Percentiles rank a stretch among this genome's conserved stretches.
These are phyloP conservation scores for Aphaenogaster floridana DNA, from an alignment of 1,140 invertebrate species.

Conservation along the genomic window DNA sequence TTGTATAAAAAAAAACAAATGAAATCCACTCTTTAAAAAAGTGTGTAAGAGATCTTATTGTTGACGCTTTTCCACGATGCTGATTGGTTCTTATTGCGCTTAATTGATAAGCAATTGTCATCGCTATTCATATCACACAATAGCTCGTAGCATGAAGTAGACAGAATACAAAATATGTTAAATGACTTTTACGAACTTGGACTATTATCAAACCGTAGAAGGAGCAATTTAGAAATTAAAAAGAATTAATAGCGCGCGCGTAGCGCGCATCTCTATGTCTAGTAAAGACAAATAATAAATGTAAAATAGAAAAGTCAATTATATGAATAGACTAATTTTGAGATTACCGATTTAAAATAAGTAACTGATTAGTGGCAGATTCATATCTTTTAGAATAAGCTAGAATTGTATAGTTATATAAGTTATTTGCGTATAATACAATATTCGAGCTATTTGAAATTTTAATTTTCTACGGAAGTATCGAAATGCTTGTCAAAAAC, in stretches of 20 bases:
- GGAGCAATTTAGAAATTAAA: background rate
- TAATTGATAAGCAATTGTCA: no score
- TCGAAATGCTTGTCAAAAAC: background rate
- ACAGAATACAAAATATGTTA: no score
- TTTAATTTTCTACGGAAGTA: background rate
- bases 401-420: background rate
- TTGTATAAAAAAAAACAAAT: background rate
- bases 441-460: background rate
- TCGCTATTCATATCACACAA: no score
- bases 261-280: no score
- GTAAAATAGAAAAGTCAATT: background rate
- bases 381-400: background rate
- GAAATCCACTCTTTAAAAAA: background rate
- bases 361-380: background rate
- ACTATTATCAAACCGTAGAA: no score
- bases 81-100: no score
- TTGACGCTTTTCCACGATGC: no score
- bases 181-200: no score
- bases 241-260: background rate
- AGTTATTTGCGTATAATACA: background rate
- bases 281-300: background rate
- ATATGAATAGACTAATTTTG: background rate
- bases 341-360: background rate
- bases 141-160: no score
- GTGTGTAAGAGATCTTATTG: no score